These are phyloP conservation scores for Lathamus discolor DNA, from an alignment of 2,113 vertebrate genomes.

Conservation along the genomic window DNA sequence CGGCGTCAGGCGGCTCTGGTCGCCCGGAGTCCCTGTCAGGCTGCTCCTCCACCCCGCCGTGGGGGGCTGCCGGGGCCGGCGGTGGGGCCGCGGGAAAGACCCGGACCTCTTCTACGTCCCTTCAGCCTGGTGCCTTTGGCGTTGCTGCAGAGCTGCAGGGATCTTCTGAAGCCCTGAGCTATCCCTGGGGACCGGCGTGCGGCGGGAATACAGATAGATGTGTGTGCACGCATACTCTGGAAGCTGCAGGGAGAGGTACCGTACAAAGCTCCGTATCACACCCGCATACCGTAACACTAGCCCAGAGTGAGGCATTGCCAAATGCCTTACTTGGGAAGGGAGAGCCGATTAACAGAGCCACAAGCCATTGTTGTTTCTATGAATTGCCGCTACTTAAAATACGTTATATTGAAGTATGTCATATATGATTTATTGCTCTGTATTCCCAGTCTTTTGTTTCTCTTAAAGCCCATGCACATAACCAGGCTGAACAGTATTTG, in stretches of 20 bases:
- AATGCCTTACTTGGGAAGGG: background rate
- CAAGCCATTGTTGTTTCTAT: background rate
- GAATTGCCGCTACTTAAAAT: background rate
- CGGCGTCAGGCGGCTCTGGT: background rate
- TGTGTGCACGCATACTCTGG: background rate
- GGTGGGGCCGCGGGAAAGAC: background rate
- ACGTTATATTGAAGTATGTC: background rate
- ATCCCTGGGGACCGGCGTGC: background rate
- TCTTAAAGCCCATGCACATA: background rate
- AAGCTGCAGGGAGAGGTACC: background rate
- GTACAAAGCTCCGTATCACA: fast-evolving
- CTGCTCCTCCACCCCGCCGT: background rate
- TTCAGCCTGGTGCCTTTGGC: background rate
- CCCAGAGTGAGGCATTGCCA: background rate
- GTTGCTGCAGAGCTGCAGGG: background rate
- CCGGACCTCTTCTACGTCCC: too few species aligned
- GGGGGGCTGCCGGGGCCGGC: background rate
- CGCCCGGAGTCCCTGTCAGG: background rate
- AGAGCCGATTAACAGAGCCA: background rate
- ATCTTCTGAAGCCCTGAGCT: background rate
- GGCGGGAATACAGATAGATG: background rate
- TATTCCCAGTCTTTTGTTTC: background rate
- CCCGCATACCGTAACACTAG: fast-evolving
- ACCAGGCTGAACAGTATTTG: background rate
- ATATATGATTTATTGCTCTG: background rate